Conservation (phyloP, 2,797 vertebrate genomes). For the Coregonus sp. region DNA sequence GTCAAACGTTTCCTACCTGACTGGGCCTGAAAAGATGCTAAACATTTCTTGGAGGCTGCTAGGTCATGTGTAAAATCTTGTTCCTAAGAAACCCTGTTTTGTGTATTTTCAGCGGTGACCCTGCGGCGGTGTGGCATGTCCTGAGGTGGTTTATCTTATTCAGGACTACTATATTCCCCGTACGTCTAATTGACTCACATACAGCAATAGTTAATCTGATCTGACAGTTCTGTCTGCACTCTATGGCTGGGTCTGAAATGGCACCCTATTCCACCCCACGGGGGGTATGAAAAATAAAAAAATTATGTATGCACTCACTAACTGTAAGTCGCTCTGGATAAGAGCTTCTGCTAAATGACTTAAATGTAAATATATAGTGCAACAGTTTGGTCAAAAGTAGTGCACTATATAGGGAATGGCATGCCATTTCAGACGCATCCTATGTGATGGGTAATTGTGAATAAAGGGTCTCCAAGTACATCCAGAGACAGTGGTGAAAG, state of each 20-base stretch:
- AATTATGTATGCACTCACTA: no score
- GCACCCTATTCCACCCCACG: neutral
- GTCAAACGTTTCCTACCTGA: conserved; percentile 16
- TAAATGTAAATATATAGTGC: neutral
- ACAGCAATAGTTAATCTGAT: neutral
- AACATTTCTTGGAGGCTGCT: conserved; percentile 24
- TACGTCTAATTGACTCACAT: conserved; percentile 20
- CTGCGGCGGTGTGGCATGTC: conserved; percentile 41
- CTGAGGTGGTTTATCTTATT: conserved; percentile 35
- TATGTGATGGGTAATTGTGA: neutral
- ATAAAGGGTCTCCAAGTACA: neutral
- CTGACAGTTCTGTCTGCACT: neutral
- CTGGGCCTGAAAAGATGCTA: conserved; percentile 22
- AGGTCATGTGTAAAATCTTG: conserved; percentile 30
- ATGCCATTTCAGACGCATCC: neutral
- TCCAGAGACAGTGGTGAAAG: neutral
- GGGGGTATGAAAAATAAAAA: no score
- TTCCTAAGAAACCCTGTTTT: conserved; percentile 25
- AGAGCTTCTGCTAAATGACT: no score
- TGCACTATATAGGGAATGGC: neutral
- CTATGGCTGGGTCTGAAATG: neutral
- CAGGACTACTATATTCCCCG: conserved; percentile 33
- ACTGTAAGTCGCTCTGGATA: no score
- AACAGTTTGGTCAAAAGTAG: neutral
- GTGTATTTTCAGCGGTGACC: conserved; percentile 16